Base-by-base conservation (phyloP, 1,140 invertebrate genomes). In the Brachionus paranguensis region DNA sequence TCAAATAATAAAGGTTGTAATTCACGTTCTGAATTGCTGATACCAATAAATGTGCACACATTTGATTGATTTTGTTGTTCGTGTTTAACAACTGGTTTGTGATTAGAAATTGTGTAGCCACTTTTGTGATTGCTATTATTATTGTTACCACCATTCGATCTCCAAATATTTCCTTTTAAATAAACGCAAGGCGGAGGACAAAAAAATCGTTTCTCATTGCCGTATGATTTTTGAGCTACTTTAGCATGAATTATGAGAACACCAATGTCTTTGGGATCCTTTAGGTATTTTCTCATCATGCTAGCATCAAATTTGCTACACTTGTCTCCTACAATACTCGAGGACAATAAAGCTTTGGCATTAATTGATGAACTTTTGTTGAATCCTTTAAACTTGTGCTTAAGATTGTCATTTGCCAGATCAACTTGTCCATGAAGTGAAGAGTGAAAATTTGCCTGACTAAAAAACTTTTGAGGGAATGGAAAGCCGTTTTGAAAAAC, bases 101-200 rank as follows among this genome's bases (percentile, higher is more conserved):
- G 27, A 70, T 70, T 70, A 2, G 27, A 29, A 50, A 76, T 27
- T 43, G 37, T n/a, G 17, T 24, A 45, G n/a, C 50, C 24, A 27
- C 7, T 50, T 27, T 47, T 76, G 27, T 17, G 20, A 47, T 17
- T 47, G 2, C 1, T 41, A 11, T 27, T 45, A 2, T 12, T 43
- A 78, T 97, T 93, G 88, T 95, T 68, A 27, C 14, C 24, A 27
- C 33, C 29, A 29, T 74, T 74, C 1, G 70, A 92, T 86, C 95
- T 92, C 98, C 98, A 99, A 2, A 97, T 97, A 86, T 96, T 96
- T 3, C 97, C 97, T 88, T 96, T 95, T 47, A 99, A 90, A 90
- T 99, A 99, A 86, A 99, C 98, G 89, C 97, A 99, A 0, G 98
- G 98, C 0, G 98, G 98, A 0, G 98, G 98, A 88, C 97, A 99